phyloP scores from a whole-genome alignment of 2,888 invertebrate species.

The Sesia apiformis region DNA sequence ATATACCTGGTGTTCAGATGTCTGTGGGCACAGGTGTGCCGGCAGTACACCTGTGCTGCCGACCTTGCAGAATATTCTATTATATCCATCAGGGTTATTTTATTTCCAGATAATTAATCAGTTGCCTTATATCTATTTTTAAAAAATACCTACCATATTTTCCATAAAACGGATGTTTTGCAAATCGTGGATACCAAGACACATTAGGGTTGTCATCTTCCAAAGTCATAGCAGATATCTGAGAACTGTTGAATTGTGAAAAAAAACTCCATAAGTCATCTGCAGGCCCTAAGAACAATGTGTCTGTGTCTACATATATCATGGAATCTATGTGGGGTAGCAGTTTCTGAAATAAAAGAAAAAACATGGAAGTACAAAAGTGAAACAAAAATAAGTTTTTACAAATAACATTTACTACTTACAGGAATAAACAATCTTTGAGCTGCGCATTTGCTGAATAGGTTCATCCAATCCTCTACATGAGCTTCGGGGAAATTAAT shows the following conservation, averaged over 20 bases:
- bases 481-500: conserved; percentile 86
- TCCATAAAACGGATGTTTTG: conserved; percentile 95
- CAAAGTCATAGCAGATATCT: conserved; percentile 89
- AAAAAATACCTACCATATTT: conserved; percentile 74
- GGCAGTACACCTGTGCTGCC: no score
- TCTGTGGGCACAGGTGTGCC: no score
- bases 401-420: conserved; percentile 36
- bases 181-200: conserved; percentile 97
- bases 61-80: no score
- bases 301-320: conserved; percentile 95
- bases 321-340: conserved; percentile 87
- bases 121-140: no score
- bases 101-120: no score
- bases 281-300: conserved; percentile 88
- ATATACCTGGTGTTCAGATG: no score
- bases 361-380: conserved; percentile 25
- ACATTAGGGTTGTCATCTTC: conserved; percentile 95
- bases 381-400: background rate
- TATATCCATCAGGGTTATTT: no score
- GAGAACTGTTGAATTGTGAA: conserved; percentile 84
- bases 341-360: conserved; percentile 73
- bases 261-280: conserved; percentile 91
- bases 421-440: conserved; percentile 95
- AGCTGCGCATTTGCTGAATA: conserved; percentile 96
- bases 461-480: conserved; percentile 85